Base-by-base conservation (phyloP, 1,140 invertebrate genomes). In the Trachymyrmex cornetzi region DNA sequence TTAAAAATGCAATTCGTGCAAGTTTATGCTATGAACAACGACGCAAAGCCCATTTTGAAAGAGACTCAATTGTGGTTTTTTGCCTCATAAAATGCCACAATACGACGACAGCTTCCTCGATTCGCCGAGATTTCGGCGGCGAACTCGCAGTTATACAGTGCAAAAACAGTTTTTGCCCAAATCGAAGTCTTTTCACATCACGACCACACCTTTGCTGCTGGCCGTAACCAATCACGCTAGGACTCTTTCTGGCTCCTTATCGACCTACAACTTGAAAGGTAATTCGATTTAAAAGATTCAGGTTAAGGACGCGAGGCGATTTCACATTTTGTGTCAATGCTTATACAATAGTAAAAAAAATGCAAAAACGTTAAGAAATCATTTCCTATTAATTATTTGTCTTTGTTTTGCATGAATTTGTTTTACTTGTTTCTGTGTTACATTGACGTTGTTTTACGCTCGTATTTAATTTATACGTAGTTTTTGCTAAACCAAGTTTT, bases 41-140 rank as follows among this genome's bases (percentile, higher is more conserved):
- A 59, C 30, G 57, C 24, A n/a, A 64, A 27, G 30, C 59, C 27
- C 12, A 63, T 14, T 27, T 14, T 61, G 53, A 75, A 48, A 22
- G 69, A 44, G 34, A 27, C 71, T 85, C 50, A 53, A 55, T 59
- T 48, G 53, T 30, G 27, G 6, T 24, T 57, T 2, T 16, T 55
- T 5, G 50, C 7, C 5, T 69, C 71, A 55, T 74, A 92, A 90
- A 81, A 95, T 95, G 95, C 94, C 95, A 63, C 94, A 95, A 57
- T 95, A 95, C 93, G 95, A 95, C 91, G 95, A 95, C 61, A 93
- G 92, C 16, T 95, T 95, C 77, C 92, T 95, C 34, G 92, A 95
- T 72, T 95, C 94, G 85, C 94, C 94, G 77, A 87, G 94, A 59
- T 95, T 95, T 87, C 93, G 94, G 67, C 93, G 94, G 63, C 94